Conservation (phyloP, 2,888 invertebrate species). For the Rotaria sp. region DNA sequence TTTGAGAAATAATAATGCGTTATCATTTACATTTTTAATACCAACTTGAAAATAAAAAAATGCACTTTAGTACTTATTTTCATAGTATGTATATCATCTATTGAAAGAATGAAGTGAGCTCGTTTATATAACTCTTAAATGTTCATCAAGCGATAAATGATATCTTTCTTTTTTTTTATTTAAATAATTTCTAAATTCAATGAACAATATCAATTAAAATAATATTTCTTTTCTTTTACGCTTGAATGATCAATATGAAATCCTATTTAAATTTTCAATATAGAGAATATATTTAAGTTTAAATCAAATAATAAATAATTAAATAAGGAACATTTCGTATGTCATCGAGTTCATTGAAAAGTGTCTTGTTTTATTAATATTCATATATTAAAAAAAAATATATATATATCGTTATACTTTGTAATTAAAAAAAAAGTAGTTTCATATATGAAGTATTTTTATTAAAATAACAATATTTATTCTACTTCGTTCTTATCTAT, state of each 20-base stretch:
- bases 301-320: too few relatives aligned
- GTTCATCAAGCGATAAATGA: constrained; percentile 2
- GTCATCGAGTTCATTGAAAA: background rate
- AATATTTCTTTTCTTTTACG: background rate
- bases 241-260: background rate
- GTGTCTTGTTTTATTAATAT: background rate
- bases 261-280: background rate
- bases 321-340: background rate
- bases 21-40: background rate
- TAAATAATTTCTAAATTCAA: background rate
- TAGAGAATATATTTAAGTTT: background rate
- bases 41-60: background rate
- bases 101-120: background rate
- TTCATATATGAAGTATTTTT: background rate
- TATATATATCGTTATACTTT: background rate
- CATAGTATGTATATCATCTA: background rate
- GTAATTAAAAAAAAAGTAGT: background rate
- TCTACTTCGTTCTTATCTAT: background rate
- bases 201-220: background rate
- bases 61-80: background rate
- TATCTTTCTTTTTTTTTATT: background rate
- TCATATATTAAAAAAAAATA: background rate
- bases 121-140: background rate
- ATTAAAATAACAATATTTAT: background rate
- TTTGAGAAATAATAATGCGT: background rate